A percentile compares a stretch with the other conserved stretches of the same genome.
phyloP scores from a whole-genome alignment of 2,797 vertebrate species.

The Scolopax rusticola region DNA sequence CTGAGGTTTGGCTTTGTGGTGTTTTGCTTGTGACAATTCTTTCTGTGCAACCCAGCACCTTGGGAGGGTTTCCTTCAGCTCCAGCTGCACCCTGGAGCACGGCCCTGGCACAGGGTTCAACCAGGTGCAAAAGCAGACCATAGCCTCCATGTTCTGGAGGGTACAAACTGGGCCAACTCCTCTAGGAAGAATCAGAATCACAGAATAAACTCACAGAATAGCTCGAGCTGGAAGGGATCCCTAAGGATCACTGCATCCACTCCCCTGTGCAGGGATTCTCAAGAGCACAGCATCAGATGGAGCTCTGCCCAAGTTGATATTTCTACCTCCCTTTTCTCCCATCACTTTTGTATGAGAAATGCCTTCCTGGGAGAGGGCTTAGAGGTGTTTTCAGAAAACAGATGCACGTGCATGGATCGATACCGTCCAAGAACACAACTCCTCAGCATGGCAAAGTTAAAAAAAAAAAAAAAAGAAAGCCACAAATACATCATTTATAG shows the following conservation, averaged over 20 bases:
- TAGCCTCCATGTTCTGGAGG: background rate
- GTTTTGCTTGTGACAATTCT: background rate
- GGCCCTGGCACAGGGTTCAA: background rate
- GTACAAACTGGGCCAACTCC: background rate
- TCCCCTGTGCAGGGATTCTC: background rate
- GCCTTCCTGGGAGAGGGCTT: background rate
- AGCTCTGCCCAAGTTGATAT: background rate
- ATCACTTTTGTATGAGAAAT: background rate
- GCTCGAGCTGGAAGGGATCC: background rate
- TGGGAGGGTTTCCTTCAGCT: background rate
- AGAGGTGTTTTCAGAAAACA: background rate
- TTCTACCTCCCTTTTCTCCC: background rate
- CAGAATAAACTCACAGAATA: background rate
- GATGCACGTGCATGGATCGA: background rate
- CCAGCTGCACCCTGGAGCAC: background rate
- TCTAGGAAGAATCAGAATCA: background rate
- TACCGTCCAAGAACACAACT: background rate
- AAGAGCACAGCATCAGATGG: accelerated
- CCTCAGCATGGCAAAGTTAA: background rate
- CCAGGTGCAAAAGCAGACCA: background rate
- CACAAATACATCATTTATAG: background rate
- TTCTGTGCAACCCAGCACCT: background rate
- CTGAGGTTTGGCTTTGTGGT: background rate
- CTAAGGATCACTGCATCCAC: background rate
- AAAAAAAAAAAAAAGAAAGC: background rate